Evolutionary conservation across 53 echinoderm and acorn worm genomes (phyloP), one percentile per base, ranked within the genome.

Genomic region (Pentamera pediparva): DNA sequence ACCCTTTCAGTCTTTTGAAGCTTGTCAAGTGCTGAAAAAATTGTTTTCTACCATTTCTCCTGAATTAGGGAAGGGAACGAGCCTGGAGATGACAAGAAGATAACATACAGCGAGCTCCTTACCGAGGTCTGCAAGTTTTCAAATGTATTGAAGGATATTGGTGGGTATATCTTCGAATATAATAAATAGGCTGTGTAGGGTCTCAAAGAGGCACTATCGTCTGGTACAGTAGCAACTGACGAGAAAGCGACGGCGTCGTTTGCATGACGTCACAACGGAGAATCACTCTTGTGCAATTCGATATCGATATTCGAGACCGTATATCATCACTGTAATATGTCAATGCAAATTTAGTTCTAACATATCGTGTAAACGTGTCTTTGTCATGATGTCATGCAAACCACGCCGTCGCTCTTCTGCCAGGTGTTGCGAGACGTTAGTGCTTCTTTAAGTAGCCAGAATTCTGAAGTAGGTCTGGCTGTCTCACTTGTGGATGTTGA

Each of bases 101-200:
- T 91, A 61, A 98, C 98, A 13, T 98, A 98, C 69, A 89, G 67
- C 37, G 78, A 92, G 24, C 86, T 98, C 7, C 86, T 92, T 39
- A 92, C 84, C 51, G 76, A 88, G 25, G 98, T 98, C 57, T 98
- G 98, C 89, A 98, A 98, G 83, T 98, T 98, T 81, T 74, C 98
- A 35, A 98, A 98, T 81, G 98, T 98, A 11, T 78, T 98, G 41
- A 98, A 98, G 56, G 33, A 43, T 38, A 26, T 85, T 50, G 89
- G 98, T 98, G 75, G 92, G 58, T 28, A 19, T 55, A 10, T 55
- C 9, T n/a, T 45, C 12, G n/a, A 15, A 15, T n/a, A 45, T 45
- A 1, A 45, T 0, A 45, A 45, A n/a, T 45, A n/a, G 12, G 13
- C 12, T 45, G 12, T n/a, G n/a, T 12, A 45, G 12, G 12, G 12